Evolutionary conservation across 1,140 invertebrate species (phyloP), one percentile per base, ranked within the genome.

Genomic region (Contarinia nasturtii): DNA sequence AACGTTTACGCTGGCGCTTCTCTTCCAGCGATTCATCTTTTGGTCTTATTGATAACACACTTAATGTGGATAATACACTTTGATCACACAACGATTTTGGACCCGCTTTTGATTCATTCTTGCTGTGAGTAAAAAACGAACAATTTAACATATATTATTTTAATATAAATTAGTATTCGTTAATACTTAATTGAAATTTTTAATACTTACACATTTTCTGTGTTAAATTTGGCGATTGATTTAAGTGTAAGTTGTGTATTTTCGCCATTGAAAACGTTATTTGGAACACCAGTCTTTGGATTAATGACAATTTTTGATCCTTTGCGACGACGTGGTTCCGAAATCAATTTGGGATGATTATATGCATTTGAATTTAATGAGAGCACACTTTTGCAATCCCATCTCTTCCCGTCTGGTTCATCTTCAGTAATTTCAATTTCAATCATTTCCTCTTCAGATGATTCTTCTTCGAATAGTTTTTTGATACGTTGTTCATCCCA

Each of bases 341-440:
- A 67, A 50, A 94, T 94, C 5, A 92, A 44, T 66, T 85, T 87
- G 0, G 90, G 90, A 68, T 86, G 85, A 66, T 94, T 92, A 57
- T 90, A 90, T 41, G 86, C 69, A 57, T 82, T 92, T 8, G 86
- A 92, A 61, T 91, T 89, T 2, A 85, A 89, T 18, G 80, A 85
- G 7, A 93, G 62, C 57, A 96, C 86, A 49, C 84, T 87, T 68
- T 95, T 82, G 64, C 91, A 95, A 67, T 97, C 92, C 86, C 86
- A 95, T 63, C 79, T 80, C 61, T 82, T 77, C 53, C 76, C 69
- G 2, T 69, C 64, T 49, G 68, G 64, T 15, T 75, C 66, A 37
- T 74, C 66, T 15, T 75, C 66, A 36, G 73, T 66, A 7, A 80
- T 70, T 51, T 75, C 69, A 47, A 79, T 54, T 12, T 70, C 67